A percentile compares a stretch with the other conserved stretches of the same genome.
phyloP scores from a whole-genome alignment of 2,113 vertebrate species.

The Salvelinus sp. region DNA sequence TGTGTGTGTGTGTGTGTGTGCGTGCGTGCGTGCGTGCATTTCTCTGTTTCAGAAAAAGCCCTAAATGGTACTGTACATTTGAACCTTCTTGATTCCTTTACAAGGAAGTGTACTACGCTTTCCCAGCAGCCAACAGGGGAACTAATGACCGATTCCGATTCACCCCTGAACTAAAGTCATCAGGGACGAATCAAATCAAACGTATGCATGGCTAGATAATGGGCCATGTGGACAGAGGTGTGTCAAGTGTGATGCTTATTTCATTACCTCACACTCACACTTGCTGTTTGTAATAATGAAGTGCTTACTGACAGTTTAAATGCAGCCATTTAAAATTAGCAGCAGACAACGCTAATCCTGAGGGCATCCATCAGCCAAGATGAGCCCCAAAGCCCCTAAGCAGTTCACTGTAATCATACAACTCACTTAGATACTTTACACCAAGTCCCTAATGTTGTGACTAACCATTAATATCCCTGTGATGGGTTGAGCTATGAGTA shows the following conservation, averaged over 20 bases:
- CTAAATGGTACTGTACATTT: background rate
- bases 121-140: background rate
- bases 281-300: conserved; percentile 13
- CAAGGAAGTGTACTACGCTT: background rate
- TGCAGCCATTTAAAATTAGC: conserved; percentile 11
- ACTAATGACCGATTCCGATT: background rate
- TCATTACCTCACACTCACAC: background rate
- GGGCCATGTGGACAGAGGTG: background rate
- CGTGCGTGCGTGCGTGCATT: background rate
- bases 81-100: background rate
- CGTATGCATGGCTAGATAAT: background rate
- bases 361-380: background rate
- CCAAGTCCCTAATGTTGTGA: background rate
- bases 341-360: conserved; percentile 3
- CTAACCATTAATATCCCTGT: background rate
- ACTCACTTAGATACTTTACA: background rate
- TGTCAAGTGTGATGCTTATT: background rate
- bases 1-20: background rate
- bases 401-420: background rate
- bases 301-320: conserved; percentile 12
- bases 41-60: background rate
- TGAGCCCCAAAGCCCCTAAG: background rate
- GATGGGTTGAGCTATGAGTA: too few relatives aligned
- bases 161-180: background rate
- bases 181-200: background rate